These are phyloP conservation scores for Melieria picta DNA, from an alignment of 2,888 invertebrate genomes.

Conservation along the genomic window DNA sequence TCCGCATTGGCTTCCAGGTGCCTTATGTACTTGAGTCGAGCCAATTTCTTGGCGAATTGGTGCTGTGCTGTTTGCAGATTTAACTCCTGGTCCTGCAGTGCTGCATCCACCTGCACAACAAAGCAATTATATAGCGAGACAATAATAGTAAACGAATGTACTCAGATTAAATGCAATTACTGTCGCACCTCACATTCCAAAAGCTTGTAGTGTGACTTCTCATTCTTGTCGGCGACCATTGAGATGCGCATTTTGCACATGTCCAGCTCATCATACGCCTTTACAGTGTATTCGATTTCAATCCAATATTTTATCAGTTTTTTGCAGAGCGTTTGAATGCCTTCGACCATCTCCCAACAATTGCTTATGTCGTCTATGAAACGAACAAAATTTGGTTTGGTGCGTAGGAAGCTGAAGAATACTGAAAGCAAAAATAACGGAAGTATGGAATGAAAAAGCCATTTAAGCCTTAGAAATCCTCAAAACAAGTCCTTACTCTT, in stretches of 20 bases:
- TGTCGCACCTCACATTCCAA: conserved; percentile 46
- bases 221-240: conserved; percentile 50
- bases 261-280: conserved; percentile 77
- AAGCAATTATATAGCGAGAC: neutral
- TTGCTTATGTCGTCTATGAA: conserved; percentile 44
- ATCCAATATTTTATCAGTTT: conserved; percentile 63
- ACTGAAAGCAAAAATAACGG: conserved; percentile 48
- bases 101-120: conserved; percentile 44
- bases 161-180: neutral
- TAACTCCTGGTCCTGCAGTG: conserved; percentile 45
- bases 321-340: conserved; percentile 72
- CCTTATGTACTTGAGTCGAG: conserved; percentile 74
- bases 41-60: conserved; percentile 60
- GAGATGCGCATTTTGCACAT: conserved; percentile 73
- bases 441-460: neutral
- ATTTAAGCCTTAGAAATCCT: conserved; percentile 45
- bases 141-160: neutral
- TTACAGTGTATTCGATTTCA: conserved; percentile 64
- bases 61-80: conserved; percentile 51
- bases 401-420: conserved; percentile 63
- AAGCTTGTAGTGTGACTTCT: conserved; percentile 54
- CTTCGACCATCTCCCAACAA: conserved; percentile 68
- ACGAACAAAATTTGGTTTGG: conserved; percentile 51
- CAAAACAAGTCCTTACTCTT: conserved; percentile 60
- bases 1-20: conserved; percentile 70